Percentiles rank a stretch among this genome's conserved stretches.
Evolutionary conservation across 2,888 invertebrate genomes (phyloP).

Genomic region (Erannis defoliaria): DNA sequence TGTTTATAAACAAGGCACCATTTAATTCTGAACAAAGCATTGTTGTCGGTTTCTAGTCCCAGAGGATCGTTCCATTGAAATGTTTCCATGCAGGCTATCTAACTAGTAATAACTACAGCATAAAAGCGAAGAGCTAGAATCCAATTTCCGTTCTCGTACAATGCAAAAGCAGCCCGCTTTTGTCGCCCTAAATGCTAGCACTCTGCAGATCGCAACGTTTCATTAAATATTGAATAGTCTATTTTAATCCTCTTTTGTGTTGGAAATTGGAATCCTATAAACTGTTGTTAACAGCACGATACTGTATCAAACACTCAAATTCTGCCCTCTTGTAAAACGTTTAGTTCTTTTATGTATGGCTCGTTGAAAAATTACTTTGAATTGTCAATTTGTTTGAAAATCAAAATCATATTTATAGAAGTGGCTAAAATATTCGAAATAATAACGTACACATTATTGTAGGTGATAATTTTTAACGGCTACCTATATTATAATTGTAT

Average conservation of each 20-base stretch:
- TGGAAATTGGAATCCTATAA: not conserved
- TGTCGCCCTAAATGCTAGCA: slow-evolving; percentile 49
- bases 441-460: too few relatives aligned
- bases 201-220: slow-evolving; percentile 32
- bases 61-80: slow-evolving; percentile 30
- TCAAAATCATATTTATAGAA: too few relatives aligned
- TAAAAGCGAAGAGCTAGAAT: slow-evolving; percentile 45
- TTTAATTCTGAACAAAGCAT: slow-evolving; percentile 17
- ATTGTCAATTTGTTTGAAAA: too few relatives aligned
- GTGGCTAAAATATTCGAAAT: too few relatives aligned
- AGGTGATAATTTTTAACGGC: too few relatives aligned
- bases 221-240: slow-evolving; percentile 16
- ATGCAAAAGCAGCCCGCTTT: slow-evolving; percentile 47
- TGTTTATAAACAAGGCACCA: slow-evolving; percentile 16
- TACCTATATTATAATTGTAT: too few relatives aligned
- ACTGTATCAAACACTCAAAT: not conserved
- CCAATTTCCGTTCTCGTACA: slow-evolving; percentile 60
- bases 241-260: slow-evolving; percentile 12
- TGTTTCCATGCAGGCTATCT: slow-evolving; percentile 23
- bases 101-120: slow-evolving; percentile 37
- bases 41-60: slow-evolving; percentile 6
- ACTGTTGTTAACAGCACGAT: not conserved
- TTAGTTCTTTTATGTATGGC: not conserved
- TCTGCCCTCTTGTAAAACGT: not conserved
- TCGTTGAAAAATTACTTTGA: too few relatives aligned